These are phyloP conservation scores for Lasioglossum oenotherae DNA, from an alignment of 2,888 invertebrate species.

Conservation along the genomic window DNA sequence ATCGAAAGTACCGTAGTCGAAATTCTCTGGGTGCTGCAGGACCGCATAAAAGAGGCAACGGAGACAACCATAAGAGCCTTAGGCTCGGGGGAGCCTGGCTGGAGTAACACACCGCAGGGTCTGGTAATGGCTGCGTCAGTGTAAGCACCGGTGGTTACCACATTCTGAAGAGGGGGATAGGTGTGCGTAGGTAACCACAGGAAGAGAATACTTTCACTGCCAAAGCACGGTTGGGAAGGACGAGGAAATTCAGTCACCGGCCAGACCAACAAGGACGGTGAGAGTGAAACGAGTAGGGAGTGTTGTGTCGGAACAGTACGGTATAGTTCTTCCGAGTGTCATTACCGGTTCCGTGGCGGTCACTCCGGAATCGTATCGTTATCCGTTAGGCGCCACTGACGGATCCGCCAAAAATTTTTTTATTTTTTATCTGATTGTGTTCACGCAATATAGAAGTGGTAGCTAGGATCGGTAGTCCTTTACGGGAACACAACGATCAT, in stretches of 20 bases:
- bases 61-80: not conserved
- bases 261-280: slow-evolving; percentile 68
- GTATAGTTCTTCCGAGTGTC: slow-evolving; percentile 73
- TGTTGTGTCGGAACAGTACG: slow-evolving; percentile 73
- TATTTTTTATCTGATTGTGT: not conserved
- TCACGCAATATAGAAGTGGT: not conserved
- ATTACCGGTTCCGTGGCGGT: slow-evolving; percentile 65
- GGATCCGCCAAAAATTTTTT: not conserved
- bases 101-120: slow-evolving; percentile 17
- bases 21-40: not conserved
- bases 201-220: slow-evolving; percentile 84
- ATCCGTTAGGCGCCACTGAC: slow-evolving; percentile 6
- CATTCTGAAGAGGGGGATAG: slow-evolving; percentile 56
- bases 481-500: not conserved
- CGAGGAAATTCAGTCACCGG: slow-evolving; percentile 70
- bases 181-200: slow-evolving; percentile 76
- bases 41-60: not conserved
- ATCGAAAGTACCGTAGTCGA: not conserved
- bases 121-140: slow-evolving; percentile 38
- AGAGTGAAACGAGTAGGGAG: slow-evolving; percentile 67
- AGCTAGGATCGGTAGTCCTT: not conserved
- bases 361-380: slow-evolving; percentile 43
- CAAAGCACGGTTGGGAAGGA: slow-evolving; percentile 76
- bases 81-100: not conserved
- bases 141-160: slow-evolving; percentile 59